A percentile compares a stretch with the other conserved stretches of the same genome.
These are phyloP conservation scores for Tor tambroides DNA, from an alignment of 2,113 vertebrate genomes.

Conservation along the genomic window DNA sequence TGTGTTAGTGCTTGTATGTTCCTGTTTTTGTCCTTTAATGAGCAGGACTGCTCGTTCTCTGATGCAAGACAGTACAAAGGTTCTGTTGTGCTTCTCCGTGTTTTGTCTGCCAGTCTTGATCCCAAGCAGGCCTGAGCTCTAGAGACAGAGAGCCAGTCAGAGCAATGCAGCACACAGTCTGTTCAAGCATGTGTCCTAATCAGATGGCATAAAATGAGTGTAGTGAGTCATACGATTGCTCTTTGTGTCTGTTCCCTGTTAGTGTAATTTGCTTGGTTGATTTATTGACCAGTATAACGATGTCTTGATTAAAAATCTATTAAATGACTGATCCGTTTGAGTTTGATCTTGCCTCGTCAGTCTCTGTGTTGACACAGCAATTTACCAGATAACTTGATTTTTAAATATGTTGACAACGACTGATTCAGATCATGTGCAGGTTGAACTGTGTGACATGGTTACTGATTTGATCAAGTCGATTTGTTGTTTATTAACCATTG, in stretches of 20 bases:
- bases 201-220: conserved; percentile 4
- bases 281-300: background rate
- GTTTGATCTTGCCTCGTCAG: background rate
- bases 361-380: background rate
- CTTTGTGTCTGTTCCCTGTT: background rate
- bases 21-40: conserved; percentile 31
- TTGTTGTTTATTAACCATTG: background rate
- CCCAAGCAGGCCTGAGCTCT: background rate
- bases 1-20: conserved; percentile 13
- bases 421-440: background rate
- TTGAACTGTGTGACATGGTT: background rate
- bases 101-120: conserved; percentile 19
- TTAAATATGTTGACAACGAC: background rate
- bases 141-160: conserved; percentile 21
- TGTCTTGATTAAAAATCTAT: background rate
- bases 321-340: background rate
- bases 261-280: background rate
- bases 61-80: conserved; percentile 29
- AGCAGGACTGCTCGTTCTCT: background rate
- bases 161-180: conserved; percentile 27
- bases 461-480: background rate
- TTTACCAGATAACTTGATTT: background rate
- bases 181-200: conserved; percentile 21
- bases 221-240: background rate
- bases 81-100: conserved; percentile 21